Percentiles rank a stretch among this genome's conserved stretches.
These are phyloP conservation scores for Dendrolimus punctatus DNA, from an alignment of 1,140 invertebrate genomes.

Conservation along the genomic window DNA sequence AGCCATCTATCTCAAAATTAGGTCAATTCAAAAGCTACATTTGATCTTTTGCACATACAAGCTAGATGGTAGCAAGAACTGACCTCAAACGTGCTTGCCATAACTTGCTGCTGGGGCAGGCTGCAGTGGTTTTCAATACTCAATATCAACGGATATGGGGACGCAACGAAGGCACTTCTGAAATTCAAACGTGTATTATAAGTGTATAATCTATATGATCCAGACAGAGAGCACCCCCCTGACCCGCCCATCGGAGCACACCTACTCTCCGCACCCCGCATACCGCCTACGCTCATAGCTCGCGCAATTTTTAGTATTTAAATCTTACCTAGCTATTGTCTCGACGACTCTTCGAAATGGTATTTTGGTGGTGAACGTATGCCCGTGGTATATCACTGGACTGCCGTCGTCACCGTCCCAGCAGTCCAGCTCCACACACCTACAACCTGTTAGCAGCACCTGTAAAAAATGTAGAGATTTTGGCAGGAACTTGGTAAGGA, in stretches of 20 bases:
- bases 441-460: slow-evolving; percentile 91
- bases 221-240: no score
- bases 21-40: no score
- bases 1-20: no score
- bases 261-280: no score
- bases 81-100: slow-evolving; percentile 96
- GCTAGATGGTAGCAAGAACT: slow-evolving; percentile 15
- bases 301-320: background rate
- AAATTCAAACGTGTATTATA: background rate
- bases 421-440: slow-evolving; percentile 95
- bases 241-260: no score
- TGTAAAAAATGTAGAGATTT: slow-evolving; percentile 53
- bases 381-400: slow-evolving; percentile 91
- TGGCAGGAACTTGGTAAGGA: no score
- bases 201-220: no score
- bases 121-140: slow-evolving; percentile 98
- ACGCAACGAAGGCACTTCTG: slow-evolving; percentile 88
- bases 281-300: no score
- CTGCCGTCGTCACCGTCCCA: slow-evolving; percentile 95
- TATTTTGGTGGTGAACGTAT: slow-evolving; percentile 94
- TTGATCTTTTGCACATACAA: no score
- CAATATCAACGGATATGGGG: slow-evolving; percentile 93
- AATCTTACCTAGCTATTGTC: slow-evolving; percentile 84
- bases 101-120: slow-evolving; percentile 90
- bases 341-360: slow-evolving; percentile 92